These are phyloP conservation scores for Miichthys miiuy DNA, from an alignment of 2,797 vertebrate species.

Conservation along the genomic window DNA sequence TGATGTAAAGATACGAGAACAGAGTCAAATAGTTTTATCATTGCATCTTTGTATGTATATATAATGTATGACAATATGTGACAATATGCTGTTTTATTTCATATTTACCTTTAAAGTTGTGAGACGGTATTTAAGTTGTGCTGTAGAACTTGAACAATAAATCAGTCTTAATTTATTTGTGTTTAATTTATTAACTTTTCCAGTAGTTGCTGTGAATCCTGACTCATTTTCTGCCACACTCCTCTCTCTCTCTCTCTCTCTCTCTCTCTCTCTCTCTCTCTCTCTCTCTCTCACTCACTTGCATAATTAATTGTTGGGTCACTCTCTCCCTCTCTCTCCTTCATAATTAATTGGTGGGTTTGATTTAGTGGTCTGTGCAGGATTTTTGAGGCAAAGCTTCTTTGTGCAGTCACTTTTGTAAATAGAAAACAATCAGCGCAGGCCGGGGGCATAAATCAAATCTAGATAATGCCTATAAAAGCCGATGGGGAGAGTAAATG, in stretches of 20 bases:
- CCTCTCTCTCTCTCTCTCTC: conserved; percentile 20
- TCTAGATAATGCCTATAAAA: conserved; percentile 62
- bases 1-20: background rate
- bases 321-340: conserved; percentile 20
- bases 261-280: conserved; percentile 20
- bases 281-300: conserved; percentile 14
- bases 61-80: background rate
- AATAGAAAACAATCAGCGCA: conserved; percentile 69
- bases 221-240: conserved; percentile 24
- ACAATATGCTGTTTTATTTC: background rate
- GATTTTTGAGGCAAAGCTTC: conserved; percentile 64
- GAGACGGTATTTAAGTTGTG: background rate
- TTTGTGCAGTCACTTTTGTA: conserved; percentile 68
- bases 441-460: conserved; percentile 61
- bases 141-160: conserved; percentile 10
- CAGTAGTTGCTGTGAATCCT: conserved; percentile 16
- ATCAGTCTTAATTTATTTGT: background rate
- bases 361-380: conserved; percentile 62
- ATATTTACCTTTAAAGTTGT: background rate
- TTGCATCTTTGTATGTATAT: background rate
- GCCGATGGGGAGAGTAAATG: conserved; percentile 20
- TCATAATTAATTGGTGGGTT: conserved; percentile 71
- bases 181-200: conserved; percentile 12
- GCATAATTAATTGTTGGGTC: conserved; percentile 47
- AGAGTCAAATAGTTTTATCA: background rate